Percentiles rank a stretch among this genome's conserved stretches.
These are phyloP conservation scores for Apogon talboti DNA, from an alignment of 2,797 vertebrate species.

Conservation along the genomic window DNA sequence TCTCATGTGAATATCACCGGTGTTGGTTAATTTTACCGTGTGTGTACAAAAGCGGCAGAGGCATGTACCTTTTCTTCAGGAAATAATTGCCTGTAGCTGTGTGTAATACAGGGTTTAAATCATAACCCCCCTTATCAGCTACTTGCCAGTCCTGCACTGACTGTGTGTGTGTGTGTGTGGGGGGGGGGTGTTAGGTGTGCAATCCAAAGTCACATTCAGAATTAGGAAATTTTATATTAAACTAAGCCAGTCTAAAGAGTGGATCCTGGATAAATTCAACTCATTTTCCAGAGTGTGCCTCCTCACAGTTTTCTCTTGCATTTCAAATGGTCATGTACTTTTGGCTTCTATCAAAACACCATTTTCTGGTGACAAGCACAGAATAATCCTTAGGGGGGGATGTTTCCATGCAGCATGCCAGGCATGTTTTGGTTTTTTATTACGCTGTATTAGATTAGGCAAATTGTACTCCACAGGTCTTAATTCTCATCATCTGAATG, in stretches of 20 bases:
- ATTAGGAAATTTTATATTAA: slow-evolving; percentile 19
- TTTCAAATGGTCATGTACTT: slow-evolving; percentile 26
- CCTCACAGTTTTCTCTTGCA: not conserved
- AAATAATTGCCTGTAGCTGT: slow-evolving; percentile 68
- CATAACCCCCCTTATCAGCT: slow-evolving; percentile 67
- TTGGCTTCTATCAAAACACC: slow-evolving; percentile 4
- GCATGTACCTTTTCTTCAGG: slow-evolving; percentile 49
- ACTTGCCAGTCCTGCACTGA: slow-evolving; percentile 48
- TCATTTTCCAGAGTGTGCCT: slow-evolving; percentile 26
- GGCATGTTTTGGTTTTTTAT: not conserved
- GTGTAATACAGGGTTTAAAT: slow-evolving; percentile 65
- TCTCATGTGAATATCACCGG: slow-evolving; percentile 55
- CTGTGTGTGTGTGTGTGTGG: too few species aligned
- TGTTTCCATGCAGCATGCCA: slow-evolving; percentile 5
- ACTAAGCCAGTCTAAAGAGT: slow-evolving; percentile 23
- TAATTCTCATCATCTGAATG: too few species aligned
- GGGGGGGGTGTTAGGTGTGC: not conserved
- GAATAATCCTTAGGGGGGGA: slow-evolving; percentile 26
- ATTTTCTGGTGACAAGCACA: slow-evolving; percentile 16
- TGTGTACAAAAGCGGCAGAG: slow-evolving; percentile 48
- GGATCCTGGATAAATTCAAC: slow-evolving; percentile 24
- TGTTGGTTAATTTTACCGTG: slow-evolving; percentile 57
- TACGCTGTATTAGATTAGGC: too few species aligned
- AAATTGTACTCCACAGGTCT: too few species aligned
- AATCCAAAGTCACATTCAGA: slow-evolving; percentile 23